A percentile compares a stretch with the other conserved stretches of the same genome.
phyloP scores from a whole-genome alignment of 2,113 vertebrate genomes.

The Poeciliopsis turrubarensis region DNA sequence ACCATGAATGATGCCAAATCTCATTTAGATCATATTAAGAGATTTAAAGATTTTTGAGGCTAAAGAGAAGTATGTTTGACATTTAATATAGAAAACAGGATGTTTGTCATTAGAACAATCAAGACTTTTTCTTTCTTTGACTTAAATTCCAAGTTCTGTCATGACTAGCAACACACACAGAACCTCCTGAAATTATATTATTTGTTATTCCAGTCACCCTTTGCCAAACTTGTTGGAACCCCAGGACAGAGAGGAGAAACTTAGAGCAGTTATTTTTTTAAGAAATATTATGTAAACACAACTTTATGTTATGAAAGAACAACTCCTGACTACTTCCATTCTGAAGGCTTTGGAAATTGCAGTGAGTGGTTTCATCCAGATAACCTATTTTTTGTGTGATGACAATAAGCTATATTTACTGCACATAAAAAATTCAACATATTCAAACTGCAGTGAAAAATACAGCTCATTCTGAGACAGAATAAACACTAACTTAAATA shows the following conservation, averaged over 20 bases:
- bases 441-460: background rate
- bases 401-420: background rate
- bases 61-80: no score
- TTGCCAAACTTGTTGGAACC: background rate
- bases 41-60: background rate
- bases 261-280: background rate
- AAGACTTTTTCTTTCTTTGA: no score
- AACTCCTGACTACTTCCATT: conserved; percentile 14
- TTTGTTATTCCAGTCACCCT: background rate
- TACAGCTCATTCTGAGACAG: background rate
- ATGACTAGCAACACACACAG: background rate
- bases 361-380: conserved; percentile 11
- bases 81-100: no score
- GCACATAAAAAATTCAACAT: background rate
- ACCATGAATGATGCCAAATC: background rate
- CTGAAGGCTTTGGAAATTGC: conserved; percentile 6
- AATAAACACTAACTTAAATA: background rate
- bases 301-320: conserved; percentile 1
- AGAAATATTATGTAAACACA: background rate
- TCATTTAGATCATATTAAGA: background rate
- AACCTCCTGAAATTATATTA: background rate
- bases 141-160: background rate
- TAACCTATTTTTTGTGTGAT: conserved; percentile 12
- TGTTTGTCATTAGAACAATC: no score
- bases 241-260: conserved; percentile 31